phyloP scores from a whole-genome alignment of 2,888 invertebrate genomes.

The Melipona bicolor region DNA sequence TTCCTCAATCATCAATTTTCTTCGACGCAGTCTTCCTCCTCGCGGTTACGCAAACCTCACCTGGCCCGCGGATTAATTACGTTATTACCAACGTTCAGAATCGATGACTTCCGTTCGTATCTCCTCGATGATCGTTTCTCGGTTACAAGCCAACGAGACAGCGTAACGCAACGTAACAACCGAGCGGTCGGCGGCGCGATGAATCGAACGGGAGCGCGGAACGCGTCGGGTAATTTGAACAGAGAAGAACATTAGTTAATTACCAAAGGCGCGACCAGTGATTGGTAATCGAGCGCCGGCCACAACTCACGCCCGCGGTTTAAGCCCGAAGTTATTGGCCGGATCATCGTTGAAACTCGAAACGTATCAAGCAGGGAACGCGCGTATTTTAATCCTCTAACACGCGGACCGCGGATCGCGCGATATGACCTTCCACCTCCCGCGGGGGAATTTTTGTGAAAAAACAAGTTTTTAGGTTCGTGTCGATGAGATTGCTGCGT shows the following conservation, averaged over 20 bases:
- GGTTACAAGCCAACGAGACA: slow-evolving; percentile 2
- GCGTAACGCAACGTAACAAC: slow-evolving; percentile 46
- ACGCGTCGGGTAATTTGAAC: slow-evolving; percentile 77
- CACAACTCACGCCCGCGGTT: slow-evolving; percentile 79
- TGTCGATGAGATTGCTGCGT: too few relatives aligned
- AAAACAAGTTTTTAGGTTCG: neutral
- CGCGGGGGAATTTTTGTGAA: neutral
- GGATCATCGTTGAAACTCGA: slow-evolving; percentile 84
- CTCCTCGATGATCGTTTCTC: slow-evolving; percentile 55
- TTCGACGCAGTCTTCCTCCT: slow-evolving; percentile 22
- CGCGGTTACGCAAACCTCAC: slow-evolving; percentile 18
- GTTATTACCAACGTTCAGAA: slow-evolving; percentile 45
- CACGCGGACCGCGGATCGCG: slow-evolving; percentile 6
- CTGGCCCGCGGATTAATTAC: slow-evolving; percentile 48
- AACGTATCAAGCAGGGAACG: slow-evolving; percentile 79
- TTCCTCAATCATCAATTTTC: slow-evolving; percentile 50
- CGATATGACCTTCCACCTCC: neutral
- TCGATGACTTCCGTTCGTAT: slow-evolving; percentile 54
- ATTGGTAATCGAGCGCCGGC: slow-evolving; percentile 81
- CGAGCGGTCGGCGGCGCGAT: slow-evolving; percentile 35
- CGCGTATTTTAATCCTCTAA: slow-evolving; percentile 72
- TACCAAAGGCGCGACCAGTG: slow-evolving; percentile 82
- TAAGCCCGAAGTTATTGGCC: slow-evolving; percentile 83
- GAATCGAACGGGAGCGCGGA: slow-evolving; percentile 65
- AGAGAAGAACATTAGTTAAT: slow-evolving; percentile 84